Base-by-base conservation (phyloP, 2,888 invertebrate genomes). In the Agrilus cyanescens region DNA sequence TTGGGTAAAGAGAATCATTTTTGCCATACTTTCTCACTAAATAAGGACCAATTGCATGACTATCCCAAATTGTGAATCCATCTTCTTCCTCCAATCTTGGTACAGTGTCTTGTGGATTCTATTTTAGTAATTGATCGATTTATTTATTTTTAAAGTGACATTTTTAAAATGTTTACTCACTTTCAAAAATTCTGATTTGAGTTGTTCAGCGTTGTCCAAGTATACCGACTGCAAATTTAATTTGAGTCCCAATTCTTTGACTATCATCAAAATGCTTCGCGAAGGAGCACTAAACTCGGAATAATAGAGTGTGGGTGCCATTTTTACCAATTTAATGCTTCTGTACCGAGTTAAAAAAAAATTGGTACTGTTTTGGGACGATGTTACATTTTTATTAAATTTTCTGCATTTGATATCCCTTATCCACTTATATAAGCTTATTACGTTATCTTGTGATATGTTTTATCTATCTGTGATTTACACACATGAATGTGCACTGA, bases 71-170 rank as follows among this genome's bases (percentile, higher is more conserved):
- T 70, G 67, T 45, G 56, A 70, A 73, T 33, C 73, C 76, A 34
- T 71, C 68, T 43, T 71, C 73, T 52, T 74, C 70, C 10, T 10
- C 25, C 32, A 79, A 60, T 12, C 73, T 71, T 4, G 79, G 78
- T 35, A 78, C 60, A 18, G 72, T 71, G 54, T 73, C 75, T 51
- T 71, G 69, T 1, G 76, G 75, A 58, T 76, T 76, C 2, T 74
- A 53, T 76, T 77, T 55, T 4, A 69, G 61, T n/a, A 8, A 32
- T 14, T 14, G 15, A 12, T 4, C n/a, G 13, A 6, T 12, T 34
- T 12, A 4, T 12, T 14, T 7, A 18, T 14, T 12, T 12, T 12
- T 18, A 18, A 4, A 18, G 18, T 18, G 6, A 7, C 20, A 20
- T n/a, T n/a, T n/a, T n/a, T n/a, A n/a, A n/a, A 20, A 25, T 25